Percentiles rank a stretch among this genome's conserved stretches.
Evolutionary conservation across 1,140 invertebrate genomes (phyloP).

Genomic region (honey bee (Apis mellifera)): DNA sequence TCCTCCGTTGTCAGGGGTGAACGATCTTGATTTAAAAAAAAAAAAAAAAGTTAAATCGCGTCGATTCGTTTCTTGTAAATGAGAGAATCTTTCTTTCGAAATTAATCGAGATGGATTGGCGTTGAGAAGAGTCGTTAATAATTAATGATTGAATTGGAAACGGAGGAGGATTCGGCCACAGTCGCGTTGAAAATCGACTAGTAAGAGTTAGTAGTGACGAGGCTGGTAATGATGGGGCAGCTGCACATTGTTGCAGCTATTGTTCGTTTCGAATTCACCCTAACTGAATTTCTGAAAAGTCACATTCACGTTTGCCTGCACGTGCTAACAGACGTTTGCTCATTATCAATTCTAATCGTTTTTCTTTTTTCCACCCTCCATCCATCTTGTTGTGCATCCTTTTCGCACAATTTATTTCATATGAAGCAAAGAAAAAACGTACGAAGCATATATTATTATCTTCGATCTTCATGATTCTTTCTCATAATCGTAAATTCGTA

Average conservation of each 20-base stretch:
- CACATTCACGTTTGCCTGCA: constrained; percentile 67
- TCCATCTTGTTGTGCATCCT: not conserved
- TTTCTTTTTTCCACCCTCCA: constrained; percentile 25
- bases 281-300: constrained; percentile 75
- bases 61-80: too few species aligned
- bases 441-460: too few species aligned
- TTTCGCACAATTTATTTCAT: not conserved
- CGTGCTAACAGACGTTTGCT: constrained; percentile 47
- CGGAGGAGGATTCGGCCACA: constrained; percentile 3
- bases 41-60: not conserved
- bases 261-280: constrained; percentile 77
- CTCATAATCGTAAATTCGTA: not conserved
- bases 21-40: not conserved
- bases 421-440: too few species aligned
- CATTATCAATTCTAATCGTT: constrained; percentile 29
- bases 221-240: constrained; percentile 71
- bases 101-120: too few species aligned
- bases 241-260: constrained; percentile 65
- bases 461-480: too few species aligned
- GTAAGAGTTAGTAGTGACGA: constrained; percentile 63
- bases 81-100: too few species aligned
- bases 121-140: not conserved
- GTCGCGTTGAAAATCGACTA: constrained; percentile 13
- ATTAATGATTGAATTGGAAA: constrained; percentile 11
- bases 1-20: not conserved